These are phyloP conservation scores for Scleropages formosus DNA, from an alignment of 2,797 vertebrate species.

Conservation along the genomic window DNA sequence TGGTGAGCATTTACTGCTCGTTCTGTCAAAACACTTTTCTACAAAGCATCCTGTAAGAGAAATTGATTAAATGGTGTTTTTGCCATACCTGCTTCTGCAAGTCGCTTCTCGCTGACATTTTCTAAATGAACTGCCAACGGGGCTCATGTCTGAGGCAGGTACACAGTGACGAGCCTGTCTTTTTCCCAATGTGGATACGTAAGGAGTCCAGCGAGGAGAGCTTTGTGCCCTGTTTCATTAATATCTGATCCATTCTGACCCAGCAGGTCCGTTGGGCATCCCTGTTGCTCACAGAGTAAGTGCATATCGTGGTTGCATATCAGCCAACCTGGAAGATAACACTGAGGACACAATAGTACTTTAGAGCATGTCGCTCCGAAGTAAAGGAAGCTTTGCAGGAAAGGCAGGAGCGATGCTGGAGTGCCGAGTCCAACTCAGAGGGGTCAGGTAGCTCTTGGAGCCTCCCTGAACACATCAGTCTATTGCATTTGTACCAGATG, in stretches of 20 bases:
- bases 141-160: conserved; percentile 19
- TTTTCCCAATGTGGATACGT: conserved; percentile 5
- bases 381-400: conserved; percentile 25
- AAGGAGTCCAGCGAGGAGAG: background rate
- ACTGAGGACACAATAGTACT: conserved; percentile 48
- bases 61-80: too few species aligned
- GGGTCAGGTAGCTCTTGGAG: conserved; percentile 15
- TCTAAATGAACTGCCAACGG: background rate
- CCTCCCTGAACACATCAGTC: conserved; percentile 37
- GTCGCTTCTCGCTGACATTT: background rate
- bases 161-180: background rate
- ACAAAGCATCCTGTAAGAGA: conserved; percentile 12
- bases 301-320: conserved; percentile 50
- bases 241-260: too few species aligned
- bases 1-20: conserved; percentile 9
- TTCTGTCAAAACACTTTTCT: background rate
- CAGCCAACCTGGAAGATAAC: conserved; percentile 38
- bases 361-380: conserved; percentile 31
- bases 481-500: conserved; percentile 77
- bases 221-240: background rate
- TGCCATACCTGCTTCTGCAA: too few species aligned
- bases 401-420: conserved; percentile 18
- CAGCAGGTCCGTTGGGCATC: conserved; percentile 51
- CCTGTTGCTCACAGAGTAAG: conserved; percentile 44
- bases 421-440: conserved; percentile 22